phyloP scores from a whole-genome alignment of 2,888 invertebrate species.

The Oxycera nigricornis region DNA sequence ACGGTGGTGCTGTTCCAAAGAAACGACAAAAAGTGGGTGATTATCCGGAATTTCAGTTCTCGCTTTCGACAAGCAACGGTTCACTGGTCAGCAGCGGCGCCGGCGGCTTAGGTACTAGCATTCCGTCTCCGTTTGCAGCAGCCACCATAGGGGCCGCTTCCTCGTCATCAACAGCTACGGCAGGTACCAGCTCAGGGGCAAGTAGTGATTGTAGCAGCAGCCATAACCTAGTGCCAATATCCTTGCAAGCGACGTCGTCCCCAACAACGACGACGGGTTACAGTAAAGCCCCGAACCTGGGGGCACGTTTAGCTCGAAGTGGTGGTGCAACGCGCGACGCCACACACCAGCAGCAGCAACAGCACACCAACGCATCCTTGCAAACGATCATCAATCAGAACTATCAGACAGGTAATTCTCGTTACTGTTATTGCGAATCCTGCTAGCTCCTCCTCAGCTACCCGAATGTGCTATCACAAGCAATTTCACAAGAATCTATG shows the following conservation, averaged over 20 bases:
- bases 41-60: constrained; percentile 9
- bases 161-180: constrained; percentile 44
- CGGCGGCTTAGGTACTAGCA: background rate
- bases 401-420: constrained; percentile 43
- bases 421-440: too few relatives aligned
- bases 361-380: constrained; percentile 40
- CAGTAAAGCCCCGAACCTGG: constrained; percentile 59
- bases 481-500: too few relatives aligned
- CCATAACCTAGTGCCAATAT: constrained; percentile 47
- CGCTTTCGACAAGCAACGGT: background rate
- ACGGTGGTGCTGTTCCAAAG: constrained; percentile 48
- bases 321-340: constrained; percentile 53
- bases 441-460: too few relatives aligned
- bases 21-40: constrained; percentile 48
- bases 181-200: constrained; percentile 46
- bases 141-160: constrained; percentile 13
- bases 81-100: background rate
- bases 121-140: constrained; percentile 28
- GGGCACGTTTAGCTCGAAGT: constrained; percentile 57
- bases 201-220: constrained; percentile 46
- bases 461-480: too few relatives aligned
- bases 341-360: constrained; percentile 50
- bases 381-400: constrained; percentile 46
- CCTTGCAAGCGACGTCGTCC: constrained; percentile 49
- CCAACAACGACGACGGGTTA: constrained; percentile 58